Conservation (phyloP, 2,113 vertebrate species). For the Acrocephalus kingi region DNA sequence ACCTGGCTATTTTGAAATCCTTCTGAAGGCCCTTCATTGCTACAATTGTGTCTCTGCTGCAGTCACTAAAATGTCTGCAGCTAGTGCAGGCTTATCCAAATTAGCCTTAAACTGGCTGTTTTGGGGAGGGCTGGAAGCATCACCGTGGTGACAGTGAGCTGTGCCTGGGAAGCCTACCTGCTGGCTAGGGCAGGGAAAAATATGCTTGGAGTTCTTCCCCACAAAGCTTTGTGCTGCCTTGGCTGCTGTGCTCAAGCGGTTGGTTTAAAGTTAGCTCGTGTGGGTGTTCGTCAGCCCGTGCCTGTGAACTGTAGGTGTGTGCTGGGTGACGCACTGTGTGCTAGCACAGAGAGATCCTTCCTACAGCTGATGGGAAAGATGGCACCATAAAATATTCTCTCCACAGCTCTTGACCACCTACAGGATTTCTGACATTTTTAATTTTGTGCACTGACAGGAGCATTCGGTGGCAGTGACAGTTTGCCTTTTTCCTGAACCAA, state of each 20-base stretch:
- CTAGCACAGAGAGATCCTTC: not conserved
- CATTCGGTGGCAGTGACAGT: not conserved
- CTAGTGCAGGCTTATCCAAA: not conserved
- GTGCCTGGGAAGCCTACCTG: conserved; percentile 18
- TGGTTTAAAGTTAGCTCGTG: not conserved
- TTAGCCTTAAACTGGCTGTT: not conserved
- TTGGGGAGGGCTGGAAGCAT: not conserved
- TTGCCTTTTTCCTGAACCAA: not conserved
- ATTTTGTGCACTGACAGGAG: not conserved
- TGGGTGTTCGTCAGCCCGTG: not conserved
- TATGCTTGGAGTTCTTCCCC: not conserved
- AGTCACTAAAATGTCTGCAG: conserved; percentile 11
- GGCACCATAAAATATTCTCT: not conserved
- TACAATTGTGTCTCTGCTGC: not conserved
- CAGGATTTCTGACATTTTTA: not conserved
- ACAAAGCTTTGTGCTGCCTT: not conserved
- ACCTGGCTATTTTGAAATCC: not conserved
- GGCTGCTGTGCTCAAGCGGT: not conserved
- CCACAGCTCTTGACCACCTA: not conserved
- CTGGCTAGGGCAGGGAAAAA: not conserved
- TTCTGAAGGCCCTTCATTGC: not conserved
- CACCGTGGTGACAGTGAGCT: conserved; percentile 6
- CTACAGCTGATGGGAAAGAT: not conserved
- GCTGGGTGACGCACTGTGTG: not conserved
- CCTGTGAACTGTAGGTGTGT: not conserved